These are phyloP conservation scores for Scleropages formosus DNA, from an alignment of 2,797 vertebrate genomes.

Conservation along the genomic window DNA sequence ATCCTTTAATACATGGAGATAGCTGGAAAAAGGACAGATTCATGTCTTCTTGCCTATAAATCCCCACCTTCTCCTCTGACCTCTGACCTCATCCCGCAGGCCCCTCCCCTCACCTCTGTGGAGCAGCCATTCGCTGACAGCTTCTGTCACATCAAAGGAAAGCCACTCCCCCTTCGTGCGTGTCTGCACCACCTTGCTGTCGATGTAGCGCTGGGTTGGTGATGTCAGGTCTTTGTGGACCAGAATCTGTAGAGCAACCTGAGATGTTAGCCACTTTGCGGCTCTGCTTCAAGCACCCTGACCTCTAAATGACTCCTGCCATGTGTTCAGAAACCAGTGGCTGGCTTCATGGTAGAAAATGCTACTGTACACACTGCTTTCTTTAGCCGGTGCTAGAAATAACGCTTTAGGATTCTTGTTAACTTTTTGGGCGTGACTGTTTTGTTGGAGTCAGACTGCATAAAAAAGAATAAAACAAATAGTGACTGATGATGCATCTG, in stretches of 20 bases:
- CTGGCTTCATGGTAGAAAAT: neutral
- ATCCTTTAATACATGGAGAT: slow-evolving; percentile 16
- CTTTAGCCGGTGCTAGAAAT: too few species aligned
- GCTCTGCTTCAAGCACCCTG: neutral
- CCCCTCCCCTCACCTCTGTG: slow-evolving; percentile 8
- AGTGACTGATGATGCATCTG: too few species aligned
- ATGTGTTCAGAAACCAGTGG: neutral
- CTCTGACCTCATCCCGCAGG: too few species aligned
- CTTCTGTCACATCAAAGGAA: slow-evolving; percentile 93
- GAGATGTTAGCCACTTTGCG: slow-evolving; percentile 20
- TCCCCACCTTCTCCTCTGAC: slow-evolving; percentile 13
- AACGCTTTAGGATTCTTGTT: too few species aligned
- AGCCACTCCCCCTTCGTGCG: slow-evolving; percentile 92
- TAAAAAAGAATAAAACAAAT: too few species aligned
- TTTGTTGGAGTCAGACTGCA: too few species aligned
- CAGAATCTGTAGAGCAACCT: slow-evolving; percentile 74
- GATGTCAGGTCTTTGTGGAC: slow-evolving; percentile 87
- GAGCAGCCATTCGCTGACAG: slow-evolving; percentile 75
- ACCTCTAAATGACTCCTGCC: neutral
- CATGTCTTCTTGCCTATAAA: neutral
- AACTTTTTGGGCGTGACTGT: too few species aligned
- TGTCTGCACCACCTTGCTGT: slow-evolving; percentile 94
- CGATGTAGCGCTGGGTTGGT: slow-evolving; percentile 91
- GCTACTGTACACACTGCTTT: too few species aligned
- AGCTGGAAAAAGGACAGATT: slow-evolving; percentile 12